Percentiles rank a stretch among this genome's conserved stretches.
Evolutionary conservation across 2,797 vertebrate genomes (phyloP).

Genomic region (Nyctalus aviator): DNA sequence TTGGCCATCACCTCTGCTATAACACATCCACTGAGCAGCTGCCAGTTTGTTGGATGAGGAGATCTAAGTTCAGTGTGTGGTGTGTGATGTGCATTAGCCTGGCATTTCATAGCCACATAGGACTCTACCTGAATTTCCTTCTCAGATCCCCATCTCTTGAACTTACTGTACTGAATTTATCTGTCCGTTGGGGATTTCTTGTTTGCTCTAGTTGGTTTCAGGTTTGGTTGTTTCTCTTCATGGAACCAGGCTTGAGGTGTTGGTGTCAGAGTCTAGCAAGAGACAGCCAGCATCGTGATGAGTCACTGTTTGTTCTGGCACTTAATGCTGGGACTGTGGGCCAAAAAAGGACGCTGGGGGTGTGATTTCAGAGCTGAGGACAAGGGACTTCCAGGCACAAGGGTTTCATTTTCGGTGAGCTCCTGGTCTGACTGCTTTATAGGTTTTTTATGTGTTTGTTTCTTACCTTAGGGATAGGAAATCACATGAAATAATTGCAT

Average conservation of each 20-base stretch:
- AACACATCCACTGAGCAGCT: background rate
- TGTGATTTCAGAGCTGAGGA: background rate
- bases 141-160: background rate
- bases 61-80: background rate
- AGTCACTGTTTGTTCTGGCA: background rate
- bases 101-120: background rate
- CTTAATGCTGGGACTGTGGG: background rate
- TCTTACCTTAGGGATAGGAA: background rate
- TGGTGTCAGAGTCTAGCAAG: background rate
- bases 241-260: background rate
- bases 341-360: background rate
- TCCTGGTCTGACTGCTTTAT: background rate
- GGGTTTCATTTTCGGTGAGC: conserved; percentile 11
- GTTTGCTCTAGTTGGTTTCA: background rate
- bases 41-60: background rate
- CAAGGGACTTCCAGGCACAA: background rate
- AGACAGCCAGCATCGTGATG: background rate
- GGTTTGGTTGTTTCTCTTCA: background rate
- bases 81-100: background rate
- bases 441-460: background rate
- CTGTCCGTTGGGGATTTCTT: background rate
- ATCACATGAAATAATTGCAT: background rate
- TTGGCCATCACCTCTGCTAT: background rate
- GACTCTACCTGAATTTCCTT: background rate
- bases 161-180: background rate